Conservation (phyloP, 2,888 invertebrate species). For the Phaedon cochleariae region DNA sequence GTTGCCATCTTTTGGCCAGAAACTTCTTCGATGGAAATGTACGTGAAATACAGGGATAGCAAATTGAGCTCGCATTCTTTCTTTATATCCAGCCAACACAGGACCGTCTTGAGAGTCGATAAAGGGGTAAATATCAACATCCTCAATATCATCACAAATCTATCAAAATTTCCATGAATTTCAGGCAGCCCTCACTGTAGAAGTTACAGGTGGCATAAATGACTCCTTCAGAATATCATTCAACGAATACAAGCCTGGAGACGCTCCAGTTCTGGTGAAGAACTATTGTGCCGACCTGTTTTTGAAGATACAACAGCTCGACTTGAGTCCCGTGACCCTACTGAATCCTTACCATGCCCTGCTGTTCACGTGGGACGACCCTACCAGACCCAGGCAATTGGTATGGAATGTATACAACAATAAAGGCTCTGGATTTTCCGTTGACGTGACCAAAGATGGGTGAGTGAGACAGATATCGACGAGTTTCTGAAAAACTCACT, state of each 20-base stretch:
- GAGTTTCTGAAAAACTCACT: too few species aligned
- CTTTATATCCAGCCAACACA: constrained; percentile 73
- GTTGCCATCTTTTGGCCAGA: constrained; percentile 84
- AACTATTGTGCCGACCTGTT: constrained; percentile 86
- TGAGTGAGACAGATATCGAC: constrained; percentile 50
- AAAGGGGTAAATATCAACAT: constrained; percentile 77
- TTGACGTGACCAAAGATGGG: constrained; percentile 77
- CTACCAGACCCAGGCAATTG: constrained; percentile 74
- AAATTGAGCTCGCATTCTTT: constrained; percentile 81
- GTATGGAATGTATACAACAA: constrained; percentile 87
- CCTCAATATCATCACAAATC: too few species aligned
- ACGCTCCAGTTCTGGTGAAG: constrained; percentile 84
- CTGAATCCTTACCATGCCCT: constrained; percentile 79
- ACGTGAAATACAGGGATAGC: constrained; percentile 80
- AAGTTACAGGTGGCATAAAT: constrained; percentile 77
- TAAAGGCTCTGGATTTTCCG: constrained; percentile 75
- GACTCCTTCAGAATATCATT: constrained; percentile 80
- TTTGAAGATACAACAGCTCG: constrained; percentile 77
- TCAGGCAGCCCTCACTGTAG: constrained; percentile 74
- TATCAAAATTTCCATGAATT: not conserved
- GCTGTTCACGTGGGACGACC: constrained; percentile 88
- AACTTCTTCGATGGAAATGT: constrained; percentile 82
- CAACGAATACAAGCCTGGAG: constrained; percentile 76
- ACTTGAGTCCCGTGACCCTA: constrained; percentile 72
- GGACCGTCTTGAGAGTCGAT: constrained; percentile 83